Conservation (phyloP, 2,888 invertebrate genomes). For the Eristalis pertinax region DNA sequence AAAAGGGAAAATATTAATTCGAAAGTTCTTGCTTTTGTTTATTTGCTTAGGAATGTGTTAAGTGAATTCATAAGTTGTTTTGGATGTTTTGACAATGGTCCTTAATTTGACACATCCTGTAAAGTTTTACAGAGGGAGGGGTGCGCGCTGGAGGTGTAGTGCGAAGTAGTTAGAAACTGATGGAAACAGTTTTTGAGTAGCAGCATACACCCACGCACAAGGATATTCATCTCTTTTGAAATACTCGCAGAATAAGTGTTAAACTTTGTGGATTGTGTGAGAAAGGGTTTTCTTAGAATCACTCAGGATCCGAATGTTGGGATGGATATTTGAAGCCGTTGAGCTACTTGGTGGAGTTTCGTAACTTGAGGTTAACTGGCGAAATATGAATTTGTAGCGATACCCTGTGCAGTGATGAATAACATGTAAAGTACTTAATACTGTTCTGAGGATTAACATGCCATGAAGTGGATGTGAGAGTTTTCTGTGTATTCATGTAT, state of each 20-base stretch:
- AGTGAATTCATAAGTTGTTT: slow-evolving; percentile 56
- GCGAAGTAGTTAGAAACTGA: slow-evolving; percentile 6
- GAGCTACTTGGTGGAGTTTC: neutral
- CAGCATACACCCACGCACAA: neutral
- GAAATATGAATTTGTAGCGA: neutral
- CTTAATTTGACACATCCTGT: slow-evolving; percentile 44
- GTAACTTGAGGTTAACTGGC: neutral
- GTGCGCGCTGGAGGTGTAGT: neutral
- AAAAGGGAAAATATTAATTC: slow-evolving; percentile 58
- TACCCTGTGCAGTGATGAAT: neutral
- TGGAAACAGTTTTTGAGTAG: slow-evolving; percentile 4
- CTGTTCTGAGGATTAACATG: neutral
- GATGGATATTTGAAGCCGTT: no score
- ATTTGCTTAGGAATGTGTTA: slow-evolving; percentile 26
- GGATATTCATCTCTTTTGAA: neutral
- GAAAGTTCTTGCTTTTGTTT: slow-evolving; percentile 44
- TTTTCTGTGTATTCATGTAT: neutral
- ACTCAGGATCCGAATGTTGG: neutral
- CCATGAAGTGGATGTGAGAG: neutral
- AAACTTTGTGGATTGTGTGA: neutral
- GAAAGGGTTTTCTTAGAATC: neutral
- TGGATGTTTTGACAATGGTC: slow-evolving; percentile 53
- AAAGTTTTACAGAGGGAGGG: neutral
- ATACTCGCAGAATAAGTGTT: neutral
- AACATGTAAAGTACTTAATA: neutral